phyloP scores from a whole-genome alignment of 2,113 vertebrate genomes.

The Ahaetulla prasina region DNA sequence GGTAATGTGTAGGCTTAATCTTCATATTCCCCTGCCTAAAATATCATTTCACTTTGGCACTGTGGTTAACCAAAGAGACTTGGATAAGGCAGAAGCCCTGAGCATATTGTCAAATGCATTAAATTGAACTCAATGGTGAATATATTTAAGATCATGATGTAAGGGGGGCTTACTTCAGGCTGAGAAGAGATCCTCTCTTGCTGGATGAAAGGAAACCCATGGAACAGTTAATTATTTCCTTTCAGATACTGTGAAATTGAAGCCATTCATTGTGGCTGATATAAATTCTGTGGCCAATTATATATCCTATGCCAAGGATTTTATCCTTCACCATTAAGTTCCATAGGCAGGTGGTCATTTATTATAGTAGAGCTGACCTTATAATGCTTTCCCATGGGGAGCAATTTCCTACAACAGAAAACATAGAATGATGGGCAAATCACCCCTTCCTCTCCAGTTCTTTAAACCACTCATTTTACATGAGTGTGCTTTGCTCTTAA shows the following conservation, averaged over 20 bases:
- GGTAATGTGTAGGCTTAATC: background rate
- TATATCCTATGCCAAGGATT: background rate
- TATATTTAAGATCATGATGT: background rate
- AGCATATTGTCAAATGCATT: background rate
- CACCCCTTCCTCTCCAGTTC: background rate
- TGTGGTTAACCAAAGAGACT: background rate
- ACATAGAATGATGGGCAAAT: background rate
- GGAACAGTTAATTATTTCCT: background rate
- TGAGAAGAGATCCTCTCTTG: background rate
- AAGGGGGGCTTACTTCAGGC: background rate
- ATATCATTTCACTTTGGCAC: background rate
- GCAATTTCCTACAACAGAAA: background rate
- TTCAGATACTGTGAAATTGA: conserved; percentile 4
- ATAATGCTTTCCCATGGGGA: background rate
- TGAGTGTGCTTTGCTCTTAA: background rate
- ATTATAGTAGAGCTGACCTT: conserved; percentile 31
- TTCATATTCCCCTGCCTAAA: background rate
- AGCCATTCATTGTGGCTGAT: background rate
- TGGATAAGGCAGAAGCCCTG: background rate
- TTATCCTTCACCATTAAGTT: background rate
- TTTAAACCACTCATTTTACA: background rate
- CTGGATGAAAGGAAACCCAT: background rate
- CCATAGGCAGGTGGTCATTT: conserved; percentile 9
- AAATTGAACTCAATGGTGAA: background rate
- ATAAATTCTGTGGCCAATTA: conserved; percentile 20